Percentiles rank a stretch among this genome's conserved stretches.
These are phyloP conservation scores for Torymus aiolomorphi DNA, from an alignment of 2,888 invertebrate genomes.

Conservation along the genomic window DNA sequence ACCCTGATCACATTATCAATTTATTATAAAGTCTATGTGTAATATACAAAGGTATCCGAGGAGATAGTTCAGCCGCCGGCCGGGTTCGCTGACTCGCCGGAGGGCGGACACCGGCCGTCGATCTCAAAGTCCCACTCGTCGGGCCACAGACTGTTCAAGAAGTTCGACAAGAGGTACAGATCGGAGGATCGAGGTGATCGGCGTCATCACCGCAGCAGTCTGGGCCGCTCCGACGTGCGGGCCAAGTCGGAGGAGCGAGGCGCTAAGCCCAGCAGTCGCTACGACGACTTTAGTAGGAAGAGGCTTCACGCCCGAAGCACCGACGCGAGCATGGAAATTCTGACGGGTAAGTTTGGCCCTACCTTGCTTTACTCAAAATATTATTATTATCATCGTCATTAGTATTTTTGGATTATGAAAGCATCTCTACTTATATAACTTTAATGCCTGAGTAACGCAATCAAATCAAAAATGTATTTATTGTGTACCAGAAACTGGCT, in stretches of 20 bases:
- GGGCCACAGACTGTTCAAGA: conserved; percentile 81
- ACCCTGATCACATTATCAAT: neutral
- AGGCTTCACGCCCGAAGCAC: conserved; percentile 80
- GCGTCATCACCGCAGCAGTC: conserved; percentile 78
- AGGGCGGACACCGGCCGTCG: conserved; percentile 69
- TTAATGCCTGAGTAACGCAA: too few species aligned
- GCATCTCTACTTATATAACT: too few species aligned
- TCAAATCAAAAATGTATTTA: too few species aligned
- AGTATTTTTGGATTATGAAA: too few species aligned
- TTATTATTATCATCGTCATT: neutral
- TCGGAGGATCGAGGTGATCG: conserved; percentile 85
- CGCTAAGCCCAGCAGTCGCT: conserved; percentile 66
- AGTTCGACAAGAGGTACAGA: conserved; percentile 86
- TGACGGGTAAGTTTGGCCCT: conserved; percentile 66
- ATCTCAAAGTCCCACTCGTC: conserved; percentile 48
- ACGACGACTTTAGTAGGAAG: conserved; percentile 61
- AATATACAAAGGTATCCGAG: conserved; percentile 69
- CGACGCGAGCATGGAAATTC: conserved; percentile 80
- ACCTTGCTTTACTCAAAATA: neutral
- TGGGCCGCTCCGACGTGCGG: conserved; percentile 83
- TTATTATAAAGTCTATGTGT: neutral
- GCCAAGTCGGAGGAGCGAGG: conserved; percentile 80
- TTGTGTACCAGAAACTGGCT: too few species aligned
- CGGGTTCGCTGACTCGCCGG: conserved; percentile 91
- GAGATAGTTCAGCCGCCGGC: conserved; percentile 93